Percentiles rank a stretch among this genome's conserved stretches.
Evolutionary conservation across 1,140 invertebrate species (phyloP).

Genomic region (Drosophila sp.): DNA sequence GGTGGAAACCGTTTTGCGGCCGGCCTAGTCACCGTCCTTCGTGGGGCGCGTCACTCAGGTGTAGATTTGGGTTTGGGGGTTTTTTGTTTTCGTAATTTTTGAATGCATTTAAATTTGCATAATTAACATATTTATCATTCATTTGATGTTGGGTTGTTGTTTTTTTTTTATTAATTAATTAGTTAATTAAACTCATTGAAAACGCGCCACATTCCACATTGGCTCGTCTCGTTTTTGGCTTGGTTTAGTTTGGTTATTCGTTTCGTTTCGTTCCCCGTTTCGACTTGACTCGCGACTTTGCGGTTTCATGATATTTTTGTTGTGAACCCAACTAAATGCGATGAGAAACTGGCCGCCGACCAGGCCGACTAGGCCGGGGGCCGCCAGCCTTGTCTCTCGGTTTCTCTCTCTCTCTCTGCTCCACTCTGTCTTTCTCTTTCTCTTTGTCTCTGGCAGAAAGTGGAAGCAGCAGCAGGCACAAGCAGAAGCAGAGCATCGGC

Average conservation of each 20-base stretch:
- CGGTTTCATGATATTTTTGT: conserved; percentile 66
- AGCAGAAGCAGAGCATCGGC: conserved; percentile 63
- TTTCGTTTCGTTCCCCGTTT: conserved; percentile 24
- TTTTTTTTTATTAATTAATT: conserved; percentile 32
- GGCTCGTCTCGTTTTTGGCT: conserved; percentile 14
- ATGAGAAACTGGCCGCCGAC: conserved; percentile 81
- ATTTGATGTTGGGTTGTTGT: conserved; percentile 23
- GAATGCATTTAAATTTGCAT: conserved; percentile 24
- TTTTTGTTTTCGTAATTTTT: conserved; percentile 7
- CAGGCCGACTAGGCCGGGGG: conserved; percentile 30
- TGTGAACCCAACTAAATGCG: conserved; percentile 83
- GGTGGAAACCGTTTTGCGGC: background rate
- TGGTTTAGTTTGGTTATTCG: conserved; percentile 12
- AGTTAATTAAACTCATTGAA: conserved; percentile 47
- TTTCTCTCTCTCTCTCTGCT: background rate
- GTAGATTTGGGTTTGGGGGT: conserved; percentile 15
- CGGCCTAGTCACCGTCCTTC: conserved; percentile 3
- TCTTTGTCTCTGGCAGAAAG: conserved; percentile 6
- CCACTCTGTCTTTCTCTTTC: background rate
- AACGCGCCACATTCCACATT: conserved; percentile 27
- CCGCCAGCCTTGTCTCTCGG: conserved; percentile 21
- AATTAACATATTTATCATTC: conserved; percentile 41
- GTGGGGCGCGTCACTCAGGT: conserved; percentile 39
- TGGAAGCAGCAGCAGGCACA: conserved; percentile 29
- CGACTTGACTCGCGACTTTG: conserved; percentile 60